Conservation (phyloP, 2,888 invertebrate genomes). For the Autographa gamma region DNA sequence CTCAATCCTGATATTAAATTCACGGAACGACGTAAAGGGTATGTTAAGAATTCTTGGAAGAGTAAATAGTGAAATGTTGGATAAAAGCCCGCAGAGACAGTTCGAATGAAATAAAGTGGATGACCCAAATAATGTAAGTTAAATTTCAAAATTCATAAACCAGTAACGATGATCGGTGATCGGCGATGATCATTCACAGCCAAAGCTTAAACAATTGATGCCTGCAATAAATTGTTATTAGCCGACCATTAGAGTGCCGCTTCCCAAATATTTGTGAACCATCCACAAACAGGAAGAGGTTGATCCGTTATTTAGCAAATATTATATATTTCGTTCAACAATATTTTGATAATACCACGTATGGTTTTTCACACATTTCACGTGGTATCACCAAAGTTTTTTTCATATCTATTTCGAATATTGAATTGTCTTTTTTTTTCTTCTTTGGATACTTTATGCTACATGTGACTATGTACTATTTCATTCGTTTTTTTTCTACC, state of each 20-base stretch:
- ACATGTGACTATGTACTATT: too few species aligned
- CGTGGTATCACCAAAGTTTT: too few species aligned
- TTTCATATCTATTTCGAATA: too few species aligned
- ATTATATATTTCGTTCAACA: background rate
- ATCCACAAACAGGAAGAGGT: constrained; percentile 3
- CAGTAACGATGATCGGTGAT: too few species aligned
- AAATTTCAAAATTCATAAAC: background rate
- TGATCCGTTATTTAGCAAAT: constrained; percentile 2
- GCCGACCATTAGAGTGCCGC: constrained; percentile 2
- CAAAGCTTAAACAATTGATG: constrained; percentile 1
- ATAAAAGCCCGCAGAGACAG: background rate
- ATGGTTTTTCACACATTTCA: background rate
- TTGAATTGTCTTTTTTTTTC: too few species aligned
- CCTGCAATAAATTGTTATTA: constrained; percentile 4
- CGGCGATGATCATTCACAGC: background rate
- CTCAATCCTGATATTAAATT: background rate
- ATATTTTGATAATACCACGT: background rate
- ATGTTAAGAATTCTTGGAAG: background rate
- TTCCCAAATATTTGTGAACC: constrained; percentile 4
- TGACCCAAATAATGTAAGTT: background rate
- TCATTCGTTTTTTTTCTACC: background rate
- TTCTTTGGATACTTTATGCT: too few species aligned
- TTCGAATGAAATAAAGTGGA: background rate
- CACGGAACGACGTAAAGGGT: background rate
- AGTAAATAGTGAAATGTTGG: background rate